Evolutionary conservation across 2,113 vertebrate genomes (phyloP).

Genomic region (Mystacornis crossleyi): DNA sequence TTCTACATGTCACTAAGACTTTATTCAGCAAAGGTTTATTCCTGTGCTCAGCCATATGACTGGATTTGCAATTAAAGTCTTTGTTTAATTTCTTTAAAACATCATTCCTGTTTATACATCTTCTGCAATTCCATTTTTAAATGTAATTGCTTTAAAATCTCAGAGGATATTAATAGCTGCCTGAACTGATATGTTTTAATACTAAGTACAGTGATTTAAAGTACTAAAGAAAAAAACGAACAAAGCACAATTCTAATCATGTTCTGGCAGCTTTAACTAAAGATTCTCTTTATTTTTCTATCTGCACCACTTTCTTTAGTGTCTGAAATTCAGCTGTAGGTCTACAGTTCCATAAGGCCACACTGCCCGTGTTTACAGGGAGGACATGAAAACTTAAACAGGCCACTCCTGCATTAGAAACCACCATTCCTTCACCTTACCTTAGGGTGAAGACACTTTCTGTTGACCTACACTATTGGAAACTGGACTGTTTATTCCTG

Average conservation of each 20-base stretch:
- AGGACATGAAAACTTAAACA: background rate
- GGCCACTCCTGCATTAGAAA: background rate
- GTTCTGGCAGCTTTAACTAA: background rate
- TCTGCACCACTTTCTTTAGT: background rate
- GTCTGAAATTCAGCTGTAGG: background rate
- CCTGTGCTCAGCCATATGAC: constrained; percentile 53
- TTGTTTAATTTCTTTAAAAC: constrained; percentile 77
- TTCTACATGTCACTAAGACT: constrained; percentile 5
- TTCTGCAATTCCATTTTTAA: constrained; percentile 60
- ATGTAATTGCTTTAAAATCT: constrained; percentile 75
- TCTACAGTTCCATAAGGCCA: background rate
- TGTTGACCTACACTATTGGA: background rate
- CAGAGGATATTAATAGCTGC: constrained; percentile 62
- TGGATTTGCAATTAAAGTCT: constrained; percentile 71
- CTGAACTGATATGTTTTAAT: constrained; percentile 64
- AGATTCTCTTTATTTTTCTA: background rate
- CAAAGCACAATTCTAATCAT: constrained; percentile 29
- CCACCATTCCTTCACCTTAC: background rate
- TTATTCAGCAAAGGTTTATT: constrained; percentile 66
- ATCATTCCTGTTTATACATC: constrained; percentile 66
- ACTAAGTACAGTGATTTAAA: constrained; percentile 51
- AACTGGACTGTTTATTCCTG: background rate
- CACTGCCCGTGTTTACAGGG: background rate
- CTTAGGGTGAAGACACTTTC: background rate
- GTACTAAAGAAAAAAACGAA: constrained; percentile 34